These are phyloP conservation scores for Syngnathus acus DNA, from an alignment of 2,797 vertebrate genomes.

Conservation along the genomic window DNA sequence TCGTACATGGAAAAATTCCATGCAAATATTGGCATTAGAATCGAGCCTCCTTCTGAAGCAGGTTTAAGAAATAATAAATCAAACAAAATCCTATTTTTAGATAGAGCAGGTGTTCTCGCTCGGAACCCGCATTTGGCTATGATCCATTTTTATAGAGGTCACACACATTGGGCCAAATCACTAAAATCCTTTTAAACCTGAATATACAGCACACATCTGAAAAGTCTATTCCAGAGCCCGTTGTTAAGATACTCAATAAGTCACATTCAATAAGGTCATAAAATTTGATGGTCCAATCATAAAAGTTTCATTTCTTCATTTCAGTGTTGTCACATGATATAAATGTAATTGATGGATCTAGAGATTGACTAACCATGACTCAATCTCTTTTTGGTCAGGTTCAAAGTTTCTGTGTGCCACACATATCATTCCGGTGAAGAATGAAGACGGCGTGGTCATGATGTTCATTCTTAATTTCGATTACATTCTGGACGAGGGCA, in stretches of 20 bases:
- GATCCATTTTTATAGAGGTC: background rate
- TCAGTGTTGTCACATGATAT: background rate
- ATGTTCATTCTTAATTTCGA: constrained; percentile 99
- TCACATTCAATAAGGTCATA: background rate
- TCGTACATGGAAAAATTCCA: background rate
- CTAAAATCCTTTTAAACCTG: background rate
- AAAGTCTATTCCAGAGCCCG: background rate
- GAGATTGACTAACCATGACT: background rate
- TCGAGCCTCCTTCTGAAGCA: background rate
- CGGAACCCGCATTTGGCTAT: background rate
- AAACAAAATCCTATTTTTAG: background rate
- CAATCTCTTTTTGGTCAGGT: constrained; percentile 60
- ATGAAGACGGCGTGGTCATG: constrained; percentile 95
- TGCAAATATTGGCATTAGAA: background rate
- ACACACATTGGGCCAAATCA: background rate
- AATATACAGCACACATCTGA: background rate
- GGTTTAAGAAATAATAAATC: background rate
- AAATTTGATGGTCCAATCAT: background rate
- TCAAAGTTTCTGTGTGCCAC: constrained; percentile 93
- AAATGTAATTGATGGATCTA: background rate
- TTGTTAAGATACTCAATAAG: background rate
- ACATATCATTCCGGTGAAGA: constrained; percentile 98
- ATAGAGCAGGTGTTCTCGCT: background rate
- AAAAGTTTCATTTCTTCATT: too few species aligned
- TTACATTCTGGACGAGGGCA: constrained; percentile 80